Evolutionary conservation across 2,797 vertebrate genomes (phyloP).

Genomic region (Oreonectes daqikongensis): DNA sequence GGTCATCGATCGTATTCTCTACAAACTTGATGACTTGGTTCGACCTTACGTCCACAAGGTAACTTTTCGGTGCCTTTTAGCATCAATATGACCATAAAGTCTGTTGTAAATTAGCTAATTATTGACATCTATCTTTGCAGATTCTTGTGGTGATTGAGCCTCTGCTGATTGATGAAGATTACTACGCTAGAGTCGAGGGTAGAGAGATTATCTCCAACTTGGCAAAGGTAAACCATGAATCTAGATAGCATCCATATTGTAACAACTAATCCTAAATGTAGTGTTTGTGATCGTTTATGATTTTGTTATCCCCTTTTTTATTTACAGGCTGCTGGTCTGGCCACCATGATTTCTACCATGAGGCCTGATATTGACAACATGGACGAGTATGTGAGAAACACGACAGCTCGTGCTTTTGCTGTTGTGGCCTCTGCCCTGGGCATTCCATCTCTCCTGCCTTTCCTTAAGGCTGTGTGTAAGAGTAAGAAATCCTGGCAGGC

Average conservation of each 20-base stretch:
- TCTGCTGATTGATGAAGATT: conserved; percentile 97
- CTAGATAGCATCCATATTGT: not conserved
- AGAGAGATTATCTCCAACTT: conserved; percentile 99
- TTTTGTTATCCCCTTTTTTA: not conserved
- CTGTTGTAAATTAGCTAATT: not conserved
- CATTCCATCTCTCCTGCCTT: conserved; percentile 96
- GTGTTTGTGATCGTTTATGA: not conserved
- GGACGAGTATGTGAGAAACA: conserved; percentile 99
- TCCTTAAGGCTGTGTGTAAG: conserved; percentile 98
- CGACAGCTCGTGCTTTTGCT: conserved; percentile 95
- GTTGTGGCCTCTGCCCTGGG: conserved; percentile 97
- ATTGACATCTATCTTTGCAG: conserved; percentile 66
- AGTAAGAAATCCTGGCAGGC: conserved; percentile 99
- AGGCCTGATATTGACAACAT: conserved; percentile 99
- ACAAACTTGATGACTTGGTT: conserved; percentile 97
- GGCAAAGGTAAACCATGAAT: conserved; percentile 85
- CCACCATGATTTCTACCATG: conserved; percentile 99
- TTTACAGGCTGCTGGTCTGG: conserved; percentile 92
- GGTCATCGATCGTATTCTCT: conserved; percentile 97
- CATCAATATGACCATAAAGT: accelerated
- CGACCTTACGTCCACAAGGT: conserved; percentile 99
- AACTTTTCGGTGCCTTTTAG: conserved; percentile 36
- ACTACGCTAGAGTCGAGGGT: conserved; percentile 98
- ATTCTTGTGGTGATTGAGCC: conserved; percentile 99
- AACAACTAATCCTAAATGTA: too few relatives aligned